Base-by-base conservation (phyloP, 1,140 invertebrate genomes). In the Drosophila busckii region DNA sequence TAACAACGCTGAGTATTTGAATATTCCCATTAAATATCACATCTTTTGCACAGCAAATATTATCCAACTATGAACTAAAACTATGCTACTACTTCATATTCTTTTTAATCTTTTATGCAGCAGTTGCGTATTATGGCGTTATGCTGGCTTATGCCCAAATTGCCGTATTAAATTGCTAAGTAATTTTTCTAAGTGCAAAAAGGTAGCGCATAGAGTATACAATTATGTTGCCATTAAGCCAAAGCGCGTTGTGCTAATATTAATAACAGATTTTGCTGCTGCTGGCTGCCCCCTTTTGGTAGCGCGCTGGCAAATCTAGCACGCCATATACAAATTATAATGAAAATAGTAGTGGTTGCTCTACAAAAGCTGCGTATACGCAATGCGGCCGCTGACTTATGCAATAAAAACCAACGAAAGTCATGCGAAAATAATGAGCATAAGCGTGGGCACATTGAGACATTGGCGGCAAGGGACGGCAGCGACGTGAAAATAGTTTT, bases 301-400 rank as follows among this genome's bases (percentile, higher is more conserved):
- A 54, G 19, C 25, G 12, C 16, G 34, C 12, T 23, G 20, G 26
- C 32, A 28, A 38, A 52, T 45, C 15, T 32, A n/a, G 41, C 75
- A 82, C 76, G 75, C 75, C 70, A 82, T 67, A 60, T 58, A 63
- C 61, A 82, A 82, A 82, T 82, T 82, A 82, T 83, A 83, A 75
- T 55, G 49, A 62, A 75, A 67, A 38, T 55, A 25, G 10, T 35
- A 13, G 59, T 42, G 35, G 35, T 23, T 32, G 55, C 60, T 48
- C 35, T n/a, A n/a, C n/a, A n/a, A 42, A 62, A 46, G 60, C 52
- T 73, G 75, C 73, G 75, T 73, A 82, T 82, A 82, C 73, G 73
- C 73, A 80, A 73, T 65, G 55, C 52, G 44, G 38, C 34, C 59
- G 40, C 12, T 55, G 48, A 62, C 70, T 62, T 49, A 48, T 75